Evolutionary conservation across 2,888 invertebrate species (phyloP), one percentile per base, ranked within the genome.

Genomic region (Stegophylla sp.): DNA sequence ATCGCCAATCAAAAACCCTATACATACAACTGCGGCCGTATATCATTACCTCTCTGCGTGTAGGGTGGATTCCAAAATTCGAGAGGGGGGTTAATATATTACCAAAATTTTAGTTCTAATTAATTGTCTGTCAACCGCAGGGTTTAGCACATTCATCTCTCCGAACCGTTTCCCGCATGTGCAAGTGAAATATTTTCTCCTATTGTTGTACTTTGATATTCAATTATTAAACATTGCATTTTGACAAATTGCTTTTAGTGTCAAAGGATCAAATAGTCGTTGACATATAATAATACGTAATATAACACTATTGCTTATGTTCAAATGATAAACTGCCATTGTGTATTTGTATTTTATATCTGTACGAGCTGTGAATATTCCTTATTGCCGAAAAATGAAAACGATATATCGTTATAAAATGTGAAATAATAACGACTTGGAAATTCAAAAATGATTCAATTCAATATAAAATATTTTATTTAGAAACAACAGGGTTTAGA

Each of bases 91-190:
- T 53, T 76, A 66, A 76, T 76, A 53, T 66, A 76, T 76, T 66
- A 66, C 64, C 34, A 53, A 76, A 76, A 76, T 76, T 76, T 76
- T 43, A 53, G 75, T 26, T 76, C 26, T 76, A 76, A 76, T 76
- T 76, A 76, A 66, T 66, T 53, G 66, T 64, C 75, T 76, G 75
- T 76, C 75, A 53, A 76, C 75, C 75, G 53, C 75, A 76, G 75
- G 26, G 74, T 74, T 34, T 53, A 76, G 53, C 75, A 41, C 64
- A 76, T 76, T 76, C 75, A 76, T 76, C 75, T 76, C 75, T 64
- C 66, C 66, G 53, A 56, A 53, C 64, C 53, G 17, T 66, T 75
- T 53, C 41, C 75, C 64, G 64, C 75, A 43, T n/a, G n/a, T n/a
- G 53, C 75, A 43, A 64, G 66, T 76, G 66, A 66, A 76, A 76